phyloP scores from a whole-genome alignment of 2,888 invertebrate genomes.

The Protophormia terraenovae region DNA sequence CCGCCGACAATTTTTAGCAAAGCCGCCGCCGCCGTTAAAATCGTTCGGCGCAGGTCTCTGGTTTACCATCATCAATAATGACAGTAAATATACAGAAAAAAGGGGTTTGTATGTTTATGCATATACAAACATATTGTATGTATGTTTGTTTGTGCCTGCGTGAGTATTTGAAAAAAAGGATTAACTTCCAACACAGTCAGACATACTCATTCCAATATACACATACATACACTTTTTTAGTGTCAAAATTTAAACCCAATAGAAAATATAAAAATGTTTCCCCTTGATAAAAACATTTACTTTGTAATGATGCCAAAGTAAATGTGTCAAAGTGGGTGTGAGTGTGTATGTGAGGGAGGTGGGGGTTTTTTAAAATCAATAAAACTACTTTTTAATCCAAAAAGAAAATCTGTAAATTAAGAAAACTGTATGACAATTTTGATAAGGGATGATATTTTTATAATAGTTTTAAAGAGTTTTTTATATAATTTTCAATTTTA shows the following conservation, averaged over 20 bases:
- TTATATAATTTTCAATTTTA: too few species aligned
- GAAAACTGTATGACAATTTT: too few species aligned
- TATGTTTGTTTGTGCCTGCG: background rate
- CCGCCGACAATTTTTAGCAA: too few species aligned
- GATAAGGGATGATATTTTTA: too few species aligned
- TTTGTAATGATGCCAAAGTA: too few species aligned
- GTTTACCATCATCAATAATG: constrained; percentile 56
- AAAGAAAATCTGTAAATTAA: too few species aligned
- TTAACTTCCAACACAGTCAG: constrained; percentile 64
- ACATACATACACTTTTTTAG: constrained; percentile 15
- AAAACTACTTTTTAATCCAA: too few species aligned
- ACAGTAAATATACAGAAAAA: constrained; percentile 51
- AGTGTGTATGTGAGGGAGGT: too few species aligned
- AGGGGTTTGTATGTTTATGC: constrained; percentile 10
- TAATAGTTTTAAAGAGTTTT: too few species aligned
- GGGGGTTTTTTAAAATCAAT: too few species aligned
- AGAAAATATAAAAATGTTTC: constrained; percentile 31
- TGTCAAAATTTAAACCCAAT: constrained; percentile 31
- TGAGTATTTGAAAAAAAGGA: constrained; percentile 57
- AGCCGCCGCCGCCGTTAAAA: too few species aligned
- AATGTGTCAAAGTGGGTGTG: constrained; percentile 12
- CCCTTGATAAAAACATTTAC: constrained; percentile 1
- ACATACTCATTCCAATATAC: constrained; percentile 59
- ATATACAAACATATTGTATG: constrained; percentile 15
- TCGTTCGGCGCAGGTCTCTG: too few species aligned